phyloP scores from a whole-genome alignment of 2,113 vertebrate species.

The Capreolus pygargus region DNA sequence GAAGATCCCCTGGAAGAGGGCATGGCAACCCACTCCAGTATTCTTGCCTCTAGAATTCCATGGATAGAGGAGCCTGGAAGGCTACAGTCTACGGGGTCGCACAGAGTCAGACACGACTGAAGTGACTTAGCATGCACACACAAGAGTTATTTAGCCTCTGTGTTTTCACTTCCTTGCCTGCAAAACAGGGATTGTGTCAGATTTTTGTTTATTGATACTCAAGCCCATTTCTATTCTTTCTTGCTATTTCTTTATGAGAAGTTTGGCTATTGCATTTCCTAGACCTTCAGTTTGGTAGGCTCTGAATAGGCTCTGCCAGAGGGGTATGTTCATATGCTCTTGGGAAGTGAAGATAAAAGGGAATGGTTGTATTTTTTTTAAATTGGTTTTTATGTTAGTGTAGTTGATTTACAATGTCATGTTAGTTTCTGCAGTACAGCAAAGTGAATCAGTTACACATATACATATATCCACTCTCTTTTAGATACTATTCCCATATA shows the following conservation, averaged over 20 bases:
- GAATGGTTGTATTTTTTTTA: neutral
- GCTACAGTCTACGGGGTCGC: neutral
- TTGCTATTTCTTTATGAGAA: neutral
- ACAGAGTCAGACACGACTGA: neutral
- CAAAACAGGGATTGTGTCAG: too few species aligned
- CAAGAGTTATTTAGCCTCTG: neutral
- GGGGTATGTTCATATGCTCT: neutral
- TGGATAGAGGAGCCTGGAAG: neutral
- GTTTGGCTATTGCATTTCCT: neutral
- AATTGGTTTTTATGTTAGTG: neutral
- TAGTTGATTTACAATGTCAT: neutral
- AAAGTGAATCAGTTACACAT: neutral
- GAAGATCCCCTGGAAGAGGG: neutral
- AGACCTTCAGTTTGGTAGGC: neutral
- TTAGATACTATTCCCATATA: neutral
- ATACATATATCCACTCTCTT: neutral
- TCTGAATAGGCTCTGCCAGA: neutral
- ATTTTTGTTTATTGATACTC: neutral
- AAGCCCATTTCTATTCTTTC: neutral
- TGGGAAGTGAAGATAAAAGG: neutral
- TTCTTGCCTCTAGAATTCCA: neutral
- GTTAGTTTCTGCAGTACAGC: neutral
- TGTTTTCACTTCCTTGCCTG: neutral
- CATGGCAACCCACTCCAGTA: neutral
- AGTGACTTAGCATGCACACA: neutral